A percentile compares a stretch with the other conserved stretches of the same genome.
Evolutionary conservation across 2,888 invertebrate genomes (phyloP).

Genomic region (Ceraclea dissimilis): DNA sequence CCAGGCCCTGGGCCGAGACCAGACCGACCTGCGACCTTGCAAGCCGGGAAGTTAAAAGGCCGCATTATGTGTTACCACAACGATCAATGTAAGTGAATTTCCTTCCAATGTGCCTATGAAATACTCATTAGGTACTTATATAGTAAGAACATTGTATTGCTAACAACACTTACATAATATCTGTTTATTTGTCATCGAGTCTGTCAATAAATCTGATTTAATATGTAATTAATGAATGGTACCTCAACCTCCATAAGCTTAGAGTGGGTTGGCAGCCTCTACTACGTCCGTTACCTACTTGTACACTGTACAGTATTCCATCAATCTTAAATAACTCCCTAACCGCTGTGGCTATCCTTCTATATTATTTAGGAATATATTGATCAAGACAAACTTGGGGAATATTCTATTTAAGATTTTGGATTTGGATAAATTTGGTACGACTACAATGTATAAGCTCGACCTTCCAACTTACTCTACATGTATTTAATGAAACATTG

Average conservation of each 20-base stretch:
- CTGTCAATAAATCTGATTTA: too few species aligned
- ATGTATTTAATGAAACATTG: too few species aligned
- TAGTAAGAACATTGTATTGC: too few species aligned
- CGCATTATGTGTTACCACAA: constrained; percentile 74
- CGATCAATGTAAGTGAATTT: constrained; percentile 64
- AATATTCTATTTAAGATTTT: not conserved
- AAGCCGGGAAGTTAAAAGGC: constrained; percentile 67
- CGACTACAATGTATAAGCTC: too few species aligned
- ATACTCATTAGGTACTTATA: not conserved
- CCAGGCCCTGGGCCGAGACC: constrained; percentile 50
- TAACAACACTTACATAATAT: too few species aligned
- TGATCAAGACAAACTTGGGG: not conserved
- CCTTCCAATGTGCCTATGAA: too few species aligned
- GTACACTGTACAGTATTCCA: not conserved
- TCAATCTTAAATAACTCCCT: not conserved
- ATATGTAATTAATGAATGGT: too few species aligned
- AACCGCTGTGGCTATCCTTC: not conserved
- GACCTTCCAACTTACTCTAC: too few species aligned
- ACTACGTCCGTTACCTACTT: too few species aligned
- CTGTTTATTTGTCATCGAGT: too few species aligned
- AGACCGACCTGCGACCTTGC: constrained; percentile 74
- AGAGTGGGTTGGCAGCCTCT: too few species aligned
- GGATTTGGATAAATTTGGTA: not conserved
- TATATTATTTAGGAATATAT: not conserved
- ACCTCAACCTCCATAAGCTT: too few species aligned